Evolutionary conservation across 2,888 invertebrate genomes (phyloP).

Genomic region (Drosophila tripunctata): DNA sequence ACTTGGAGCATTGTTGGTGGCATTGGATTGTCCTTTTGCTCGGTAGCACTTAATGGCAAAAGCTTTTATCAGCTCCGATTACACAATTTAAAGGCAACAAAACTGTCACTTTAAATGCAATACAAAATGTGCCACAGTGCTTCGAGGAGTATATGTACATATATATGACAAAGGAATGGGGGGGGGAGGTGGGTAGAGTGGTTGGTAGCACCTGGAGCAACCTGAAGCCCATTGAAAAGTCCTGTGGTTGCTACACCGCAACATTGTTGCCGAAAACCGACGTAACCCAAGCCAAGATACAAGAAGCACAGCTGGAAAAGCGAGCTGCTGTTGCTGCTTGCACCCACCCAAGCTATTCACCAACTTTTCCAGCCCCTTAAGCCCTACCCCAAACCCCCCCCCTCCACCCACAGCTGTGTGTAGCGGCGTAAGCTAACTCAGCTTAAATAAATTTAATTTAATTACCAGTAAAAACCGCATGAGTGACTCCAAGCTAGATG

Average conservation of each 20-base stretch:
- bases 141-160: background rate
- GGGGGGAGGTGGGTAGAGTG: background rate
- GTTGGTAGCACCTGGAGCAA: slow-evolving; percentile 60
- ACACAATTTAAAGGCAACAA: slow-evolving; percentile 72
- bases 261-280: slow-evolving; percentile 79
- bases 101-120: slow-evolving; percentile 77
- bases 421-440: slow-evolving; percentile 59
- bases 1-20: slow-evolving; percentile 2
- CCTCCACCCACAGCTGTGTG: slow-evolving; percentile 19
- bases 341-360: background rate
- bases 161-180: too few species aligned
- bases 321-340: background rate
- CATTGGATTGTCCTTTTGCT: slow-evolving; percentile 15
- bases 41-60: slow-evolving; percentile 54
- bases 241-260: slow-evolving; percentile 72
- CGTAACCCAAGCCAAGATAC: slow-evolving; percentile 66
- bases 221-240: slow-evolving; percentile 48
- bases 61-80: slow-evolving; percentile 77
- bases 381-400: too few species aligned
- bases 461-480: slow-evolving; percentile 80
- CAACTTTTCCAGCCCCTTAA: background rate
- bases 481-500: slow-evolving; percentile 68
- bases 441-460: slow-evolving; percentile 81
- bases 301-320: slow-evolving; percentile 33
- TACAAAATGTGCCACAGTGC: slow-evolving; percentile 21